Base-by-base conservation (phyloP, 2,888 invertebrate genomes). In the Hirtodrosophila histrioides region DNA sequence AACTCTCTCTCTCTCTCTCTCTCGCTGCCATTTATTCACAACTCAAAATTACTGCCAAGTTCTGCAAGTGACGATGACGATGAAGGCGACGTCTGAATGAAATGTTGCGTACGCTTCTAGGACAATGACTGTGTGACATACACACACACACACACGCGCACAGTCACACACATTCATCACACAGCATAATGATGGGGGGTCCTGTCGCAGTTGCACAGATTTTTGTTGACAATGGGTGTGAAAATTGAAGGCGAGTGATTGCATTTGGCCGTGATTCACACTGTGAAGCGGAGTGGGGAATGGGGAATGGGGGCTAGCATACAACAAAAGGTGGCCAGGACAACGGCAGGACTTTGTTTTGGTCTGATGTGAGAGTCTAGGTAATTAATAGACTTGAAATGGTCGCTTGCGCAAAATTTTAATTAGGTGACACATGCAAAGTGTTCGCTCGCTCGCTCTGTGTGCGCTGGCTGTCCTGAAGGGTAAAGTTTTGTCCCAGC, bases 171-270 rank as follows among this genome's bases (percentile, higher is more conserved):
- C 69, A 82, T 82, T 86, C 72, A 82, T 86, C 83, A 83, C 62
- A 36, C 57, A 45, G 60, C 57, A 61, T 79, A 82, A 82, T 82
- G 83, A 82, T 79, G 86, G 76, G 60, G 57, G 39, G 51, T 61
- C 60, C 73, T 73, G 82, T 75, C 69, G 75, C 66, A 80, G 77
- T 55, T 72, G 75, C 80, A 80, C 78, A 83, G 81, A 84, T 86
- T 86, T 80, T 86, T 86, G 84, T 83, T 86, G 84, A 84, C 84
- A 84, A 86, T 84, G 87, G 72, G 78, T 84, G 87, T 84, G 87
- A 86, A 84, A 84, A 84, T 84, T 84, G 85, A 84, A 84, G 85
- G 85, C 85, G 79, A 86, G 87, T 86, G 87, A 84, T 86, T 84
- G 85, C 84, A 86, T 78, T 83, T 86, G 73, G 57, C 51, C 72